These are phyloP conservation scores for Rhagoletis zephyria DNA, from an alignment of 1,140 invertebrate genomes.

Conservation along the genomic window DNA sequence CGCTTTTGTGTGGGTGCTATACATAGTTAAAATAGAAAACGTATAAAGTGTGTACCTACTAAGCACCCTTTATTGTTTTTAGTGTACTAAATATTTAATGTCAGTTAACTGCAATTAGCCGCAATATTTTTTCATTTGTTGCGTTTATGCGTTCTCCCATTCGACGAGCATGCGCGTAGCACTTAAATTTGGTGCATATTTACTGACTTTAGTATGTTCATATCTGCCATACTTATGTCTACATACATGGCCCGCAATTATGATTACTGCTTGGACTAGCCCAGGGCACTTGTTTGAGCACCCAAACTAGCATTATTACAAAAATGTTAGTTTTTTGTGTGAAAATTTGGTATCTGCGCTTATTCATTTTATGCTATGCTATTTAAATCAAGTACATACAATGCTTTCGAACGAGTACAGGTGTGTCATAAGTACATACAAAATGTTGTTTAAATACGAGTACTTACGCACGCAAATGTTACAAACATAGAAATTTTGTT, in stretches of 20 bases:
- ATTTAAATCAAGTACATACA: constrained; percentile 6
- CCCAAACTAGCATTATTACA: not conserved
- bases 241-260: not conserved
- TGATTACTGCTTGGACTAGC: not conserved
- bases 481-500: not conserved
- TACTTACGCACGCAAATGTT: not conserved
- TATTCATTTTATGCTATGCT: not conserved
- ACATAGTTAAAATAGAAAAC: too few species aligned
- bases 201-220: too few species aligned
- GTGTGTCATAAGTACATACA: not conserved
- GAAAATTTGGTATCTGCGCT: not conserved
- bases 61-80: not conserved
- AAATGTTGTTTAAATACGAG: not conserved
- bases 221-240: not conserved
- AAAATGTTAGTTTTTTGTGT: not conserved
- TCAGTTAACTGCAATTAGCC: not conserved
- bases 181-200: not conserved
- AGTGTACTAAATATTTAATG: not conserved
- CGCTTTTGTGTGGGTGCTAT: not conserved
- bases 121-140: not conserved
- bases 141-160: not conserved
- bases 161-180: not conserved
- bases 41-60: not conserved
- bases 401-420: not conserved
- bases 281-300: not conserved